phyloP scores from a whole-genome alignment of 2,113 vertebrate species.

The Prionailurus bengalensis region DNA sequence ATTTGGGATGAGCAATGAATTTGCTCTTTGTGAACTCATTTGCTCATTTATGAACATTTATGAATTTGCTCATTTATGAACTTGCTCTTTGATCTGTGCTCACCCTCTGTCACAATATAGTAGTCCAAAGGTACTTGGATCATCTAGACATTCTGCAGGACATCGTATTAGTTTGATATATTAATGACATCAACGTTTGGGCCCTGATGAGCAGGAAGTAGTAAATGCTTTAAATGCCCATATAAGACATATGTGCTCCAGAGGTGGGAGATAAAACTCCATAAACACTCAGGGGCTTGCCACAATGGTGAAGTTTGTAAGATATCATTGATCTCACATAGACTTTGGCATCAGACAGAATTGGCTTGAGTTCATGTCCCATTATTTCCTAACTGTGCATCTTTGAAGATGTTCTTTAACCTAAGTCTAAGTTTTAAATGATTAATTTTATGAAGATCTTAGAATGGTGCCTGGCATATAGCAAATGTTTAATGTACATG shows the following conservation, averaged over 20 bases:
- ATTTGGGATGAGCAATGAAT: background rate
- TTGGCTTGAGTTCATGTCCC: slow-evolving; percentile 17
- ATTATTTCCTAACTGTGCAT: slow-evolving; percentile 9
- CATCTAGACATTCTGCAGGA: background rate
- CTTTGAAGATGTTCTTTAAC: slow-evolving; percentile 58
- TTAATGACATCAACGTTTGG: background rate
- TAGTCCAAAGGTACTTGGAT: background rate
- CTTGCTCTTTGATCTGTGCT: background rate
- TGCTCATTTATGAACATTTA: too few species aligned
- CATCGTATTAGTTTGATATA: background rate
- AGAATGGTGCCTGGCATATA: slow-evolving; percentile 43
- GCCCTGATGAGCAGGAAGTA: background rate
- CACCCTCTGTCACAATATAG: background rate
- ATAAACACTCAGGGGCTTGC: background rate
- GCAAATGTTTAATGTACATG: slow-evolving; percentile 38
- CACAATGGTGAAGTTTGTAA: background rate
- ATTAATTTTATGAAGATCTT: slow-evolving; percentile 72
- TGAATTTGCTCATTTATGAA: background rate
- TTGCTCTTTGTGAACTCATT: too few species aligned
- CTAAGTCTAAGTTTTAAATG: slow-evolving; percentile 46
- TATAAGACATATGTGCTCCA: background rate
- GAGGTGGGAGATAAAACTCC: background rate
- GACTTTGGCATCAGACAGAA: background rate
- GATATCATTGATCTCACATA: background rate
- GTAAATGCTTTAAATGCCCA: background rate